Base-by-base conservation (phyloP, 2,888 invertebrate genomes). In the Acleris holmiana region DNA sequence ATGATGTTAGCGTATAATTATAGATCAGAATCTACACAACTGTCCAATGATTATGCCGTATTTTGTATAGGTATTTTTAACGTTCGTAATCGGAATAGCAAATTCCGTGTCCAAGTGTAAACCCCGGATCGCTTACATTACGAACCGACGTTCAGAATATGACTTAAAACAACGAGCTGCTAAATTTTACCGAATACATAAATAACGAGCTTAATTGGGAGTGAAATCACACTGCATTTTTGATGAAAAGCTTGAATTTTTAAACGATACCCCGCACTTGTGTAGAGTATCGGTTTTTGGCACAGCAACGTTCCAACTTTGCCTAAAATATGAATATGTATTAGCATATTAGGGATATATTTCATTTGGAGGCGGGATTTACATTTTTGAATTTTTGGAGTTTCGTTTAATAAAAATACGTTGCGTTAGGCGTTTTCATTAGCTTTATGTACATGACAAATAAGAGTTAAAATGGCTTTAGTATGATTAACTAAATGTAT, bases 151-250 rank as follows among this genome's bases (percentile, higher is more conserved):
- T 19, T 55, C 49, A 79, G 84, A 87, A 86, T 86, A 85, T 60
- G 67, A 5, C 68, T 56, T 70, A 69, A 69, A 61, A 61, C 69
- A 51, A 68, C 68, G 68, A 41, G 74, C 75, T 71, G 75, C 76
- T 75, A 82, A 83, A 87, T 84, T 83, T 76, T 79, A 76, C 77
- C 77, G 82, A 84, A 85, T 88, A 82, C 88, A 90, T 90, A 89
- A 90, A 89, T 89, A 88, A 89, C 84, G 69, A 76, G 80, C 80
- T 85, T 89, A 90, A 90, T 89, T 89, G 89, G 80, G 82, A 76
- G 79, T 83, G 78, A 86, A 88, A 88, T 85, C 79, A 77, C 73
- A 76, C 77, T 88, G 88, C 85, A 87, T 81, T 86, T 89, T 85
- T 88, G 87, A 88, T 86, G 84, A 83, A 84, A 80, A 70, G 76